Evolutionary conservation across 1,140 invertebrate species (phyloP).

Genomic region (Ctenoplectra terminalis): DNA sequence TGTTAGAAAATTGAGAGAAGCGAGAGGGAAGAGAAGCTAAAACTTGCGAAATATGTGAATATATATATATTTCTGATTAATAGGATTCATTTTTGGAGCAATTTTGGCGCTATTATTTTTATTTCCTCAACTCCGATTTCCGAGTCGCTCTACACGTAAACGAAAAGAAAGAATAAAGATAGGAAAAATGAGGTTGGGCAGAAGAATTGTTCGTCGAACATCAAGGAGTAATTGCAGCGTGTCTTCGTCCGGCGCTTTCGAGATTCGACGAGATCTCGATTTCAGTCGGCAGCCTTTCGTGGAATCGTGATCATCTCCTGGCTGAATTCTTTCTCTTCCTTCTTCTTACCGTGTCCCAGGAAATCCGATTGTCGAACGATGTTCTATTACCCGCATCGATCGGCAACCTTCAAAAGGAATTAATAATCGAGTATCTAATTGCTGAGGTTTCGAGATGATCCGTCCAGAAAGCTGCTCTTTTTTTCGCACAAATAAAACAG

Average conservation of each 20-base stretch:
- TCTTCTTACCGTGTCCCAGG: not conserved
- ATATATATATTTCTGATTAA: no score
- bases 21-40: not conserved
- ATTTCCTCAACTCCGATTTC: no score
- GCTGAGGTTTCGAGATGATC: not conserved
- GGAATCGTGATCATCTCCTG: not conserved
- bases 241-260: constrained; percentile 3
- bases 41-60: no score
- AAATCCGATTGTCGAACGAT: constrained; percentile 26
- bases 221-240: constrained; percentile 21
- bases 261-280: constrained; percentile 18
- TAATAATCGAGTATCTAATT: constrained; percentile 36
- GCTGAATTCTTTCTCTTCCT: not conserved
- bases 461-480: not conserved
- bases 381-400: not conserved
- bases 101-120: not conserved
- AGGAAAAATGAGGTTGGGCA: not conserved
- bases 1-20: no score
- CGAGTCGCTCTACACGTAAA: not conserved
- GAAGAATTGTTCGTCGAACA: constrained; percentile 18
- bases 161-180: no score
- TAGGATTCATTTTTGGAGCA: no score
- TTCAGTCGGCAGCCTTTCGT: not conserved
- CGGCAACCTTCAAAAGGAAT: constrained; percentile 1
- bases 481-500: not conserved